phyloP scores from a whole-genome alignment of 2,797 vertebrate genomes.

The Odontamblyopus rebecca region DNA sequence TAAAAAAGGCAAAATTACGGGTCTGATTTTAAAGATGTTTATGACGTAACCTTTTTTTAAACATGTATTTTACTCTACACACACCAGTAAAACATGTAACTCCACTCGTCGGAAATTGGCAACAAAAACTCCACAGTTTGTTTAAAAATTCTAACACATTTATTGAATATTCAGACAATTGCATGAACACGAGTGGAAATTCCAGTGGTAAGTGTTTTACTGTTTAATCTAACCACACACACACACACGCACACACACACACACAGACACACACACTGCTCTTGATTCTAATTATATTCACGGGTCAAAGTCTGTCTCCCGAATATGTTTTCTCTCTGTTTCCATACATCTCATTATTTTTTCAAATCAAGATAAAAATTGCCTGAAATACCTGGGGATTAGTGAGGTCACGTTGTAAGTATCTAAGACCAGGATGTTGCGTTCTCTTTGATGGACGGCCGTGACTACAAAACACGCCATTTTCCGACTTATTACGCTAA shows the following conservation, averaged over 20 bases:
- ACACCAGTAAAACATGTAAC: background rate
- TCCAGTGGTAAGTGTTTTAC: background rate
- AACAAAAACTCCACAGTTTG: background rate
- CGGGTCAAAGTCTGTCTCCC: conserved; percentile 37
- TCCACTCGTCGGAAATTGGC: background rate
- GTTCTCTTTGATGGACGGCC: conserved; percentile 33
- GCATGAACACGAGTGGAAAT: background rate
- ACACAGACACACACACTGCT: conserved; percentile 1
- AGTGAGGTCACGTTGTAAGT: conserved; percentile 50
- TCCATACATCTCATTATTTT: conserved; percentile 62
- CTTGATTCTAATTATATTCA: conserved; percentile 45
- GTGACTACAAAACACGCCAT: conserved; percentile 52
- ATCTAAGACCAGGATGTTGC: conserved; percentile 39
- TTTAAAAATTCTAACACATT: background rate
- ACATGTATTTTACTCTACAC: too few species aligned
- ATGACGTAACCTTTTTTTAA: too few species aligned
- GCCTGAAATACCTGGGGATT: conserved; percentile 56
- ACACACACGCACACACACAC: background rate
- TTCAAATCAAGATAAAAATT: conserved; percentile 58
- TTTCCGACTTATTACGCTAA: conserved; percentile 42
- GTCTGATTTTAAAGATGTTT: background rate
- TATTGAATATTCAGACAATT: background rate
- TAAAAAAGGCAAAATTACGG: too few species aligned
- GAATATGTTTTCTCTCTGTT: conserved; percentile 36
- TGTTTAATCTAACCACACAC: background rate